These are phyloP conservation scores for Gymnopithys bicolor DNA, from an alignment of 2,797 vertebrate species.

Conservation along the genomic window DNA sequence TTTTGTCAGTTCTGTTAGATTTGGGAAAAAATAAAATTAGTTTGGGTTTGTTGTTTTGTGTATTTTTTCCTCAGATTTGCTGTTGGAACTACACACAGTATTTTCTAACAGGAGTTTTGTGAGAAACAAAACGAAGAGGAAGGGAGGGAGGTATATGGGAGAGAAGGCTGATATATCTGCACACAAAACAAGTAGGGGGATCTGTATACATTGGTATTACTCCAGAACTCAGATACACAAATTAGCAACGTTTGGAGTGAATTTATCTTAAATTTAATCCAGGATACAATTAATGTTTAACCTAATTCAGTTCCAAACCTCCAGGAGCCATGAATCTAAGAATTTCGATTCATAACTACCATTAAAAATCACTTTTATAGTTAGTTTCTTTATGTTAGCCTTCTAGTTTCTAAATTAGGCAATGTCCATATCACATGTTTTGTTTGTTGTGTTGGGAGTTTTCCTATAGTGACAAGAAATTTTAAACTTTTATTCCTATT, in stretches of 20 bases:
- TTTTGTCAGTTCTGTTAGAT: not conserved
- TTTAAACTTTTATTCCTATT: not conserved
- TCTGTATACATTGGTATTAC: not conserved
- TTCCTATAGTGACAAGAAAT: not conserved
- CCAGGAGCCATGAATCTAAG: not conserved
- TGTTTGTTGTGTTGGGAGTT: not conserved
- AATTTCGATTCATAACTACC: not conserved
- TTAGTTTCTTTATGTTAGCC: not conserved
- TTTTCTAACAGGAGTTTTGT: not conserved
- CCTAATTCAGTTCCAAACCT: not conserved
- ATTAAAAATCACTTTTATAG: not conserved
- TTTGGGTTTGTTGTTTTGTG: not conserved
- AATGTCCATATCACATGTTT: not conserved
- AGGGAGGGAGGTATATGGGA: not conserved
- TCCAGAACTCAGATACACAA: not conserved
- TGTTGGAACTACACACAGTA: not conserved
- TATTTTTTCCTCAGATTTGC: not conserved
- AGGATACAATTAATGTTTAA: not conserved
- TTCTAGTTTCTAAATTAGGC: not conserved
- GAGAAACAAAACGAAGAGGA: not conserved
- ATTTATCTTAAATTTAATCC: not conserved
- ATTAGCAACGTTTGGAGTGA: not conserved
- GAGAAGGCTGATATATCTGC: not conserved
- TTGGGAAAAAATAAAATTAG: accelerated
- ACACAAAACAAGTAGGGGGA: not conserved